Conservation (phyloP, 2,888 invertebrate species). For the Volucella inflata region DNA sequence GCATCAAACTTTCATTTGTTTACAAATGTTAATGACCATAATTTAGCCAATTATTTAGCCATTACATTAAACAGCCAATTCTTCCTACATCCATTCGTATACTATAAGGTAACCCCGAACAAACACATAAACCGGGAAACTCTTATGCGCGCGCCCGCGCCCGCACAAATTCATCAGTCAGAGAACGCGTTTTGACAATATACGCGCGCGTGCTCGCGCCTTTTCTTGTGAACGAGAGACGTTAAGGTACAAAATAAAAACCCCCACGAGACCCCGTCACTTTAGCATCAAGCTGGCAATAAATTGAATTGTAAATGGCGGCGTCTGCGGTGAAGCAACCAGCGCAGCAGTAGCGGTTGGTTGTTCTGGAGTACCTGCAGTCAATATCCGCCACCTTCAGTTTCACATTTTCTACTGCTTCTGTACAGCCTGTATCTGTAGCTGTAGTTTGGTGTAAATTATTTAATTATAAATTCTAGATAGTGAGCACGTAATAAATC, state of each 20-base stretch:
- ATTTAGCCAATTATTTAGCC: constrained; percentile 75
- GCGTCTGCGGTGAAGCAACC: constrained; percentile 52
- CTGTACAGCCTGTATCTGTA: constrained; percentile 10
- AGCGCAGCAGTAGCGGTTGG: constrained; percentile 1
- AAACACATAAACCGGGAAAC: too few relatives aligned
- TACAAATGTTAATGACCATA: constrained; percentile 75
- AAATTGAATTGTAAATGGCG: constrained; percentile 72
- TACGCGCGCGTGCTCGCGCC: constrained; percentile 40
- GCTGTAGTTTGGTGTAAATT: constrained; percentile 38
- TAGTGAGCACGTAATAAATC: constrained; percentile 71
- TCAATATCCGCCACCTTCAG: constrained; percentile 35
- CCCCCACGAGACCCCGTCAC: constrained; percentile 55
- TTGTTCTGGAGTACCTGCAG: constrained; percentile 9
- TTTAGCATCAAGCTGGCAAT: constrained; percentile 28
- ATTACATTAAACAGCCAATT: constrained; percentile 73
- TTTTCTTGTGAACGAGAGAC: constrained; percentile 35
- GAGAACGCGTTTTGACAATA: constrained; percentile 9
- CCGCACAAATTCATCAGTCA: background rate
- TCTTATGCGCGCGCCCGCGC: background rate
- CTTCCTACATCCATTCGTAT: constrained; percentile 58
- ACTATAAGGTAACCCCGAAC: constrained; percentile 22
- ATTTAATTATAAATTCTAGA: constrained; percentile 75
- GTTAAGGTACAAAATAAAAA: constrained; percentile 56
- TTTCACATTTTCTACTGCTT: constrained; percentile 46
- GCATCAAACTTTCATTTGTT: constrained; percentile 65